Conservation (phyloP, 1,140 invertebrate genomes). For the Eumeta japonica region DNA sequence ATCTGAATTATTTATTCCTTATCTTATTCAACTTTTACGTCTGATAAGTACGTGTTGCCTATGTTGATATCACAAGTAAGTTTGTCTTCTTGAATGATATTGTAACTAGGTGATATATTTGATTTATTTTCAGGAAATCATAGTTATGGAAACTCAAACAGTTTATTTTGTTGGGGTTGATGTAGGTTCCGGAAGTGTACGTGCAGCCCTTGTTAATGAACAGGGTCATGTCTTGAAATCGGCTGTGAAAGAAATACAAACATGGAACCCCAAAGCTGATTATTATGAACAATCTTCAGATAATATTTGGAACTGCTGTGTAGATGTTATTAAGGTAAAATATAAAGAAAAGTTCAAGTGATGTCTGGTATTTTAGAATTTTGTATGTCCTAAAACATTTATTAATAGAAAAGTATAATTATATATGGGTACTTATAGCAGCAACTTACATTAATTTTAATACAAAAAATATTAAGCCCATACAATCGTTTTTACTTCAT, state of each 20-base stretch:
- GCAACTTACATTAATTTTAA: too few relatives aligned
- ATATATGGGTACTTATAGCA: too few relatives aligned
- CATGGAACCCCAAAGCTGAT: constrained; percentile 73
- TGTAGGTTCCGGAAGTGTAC: constrained; percentile 86
- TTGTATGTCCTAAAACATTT: too few relatives aligned
- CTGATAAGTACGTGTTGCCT: too few relatives aligned
- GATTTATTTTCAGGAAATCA: constrained; percentile 1
- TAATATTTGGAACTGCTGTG: constrained; percentile 82
- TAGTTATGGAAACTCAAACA: constrained; percentile 16
- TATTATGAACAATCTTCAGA: constrained; percentile 92
- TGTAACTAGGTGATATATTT: not conserved
- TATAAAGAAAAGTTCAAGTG: not conserved
- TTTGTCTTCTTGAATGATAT: too few relatives aligned
- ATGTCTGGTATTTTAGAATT: too few relatives aligned
- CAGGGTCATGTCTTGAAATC: constrained; percentile 68
- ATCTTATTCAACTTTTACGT: too few relatives aligned
- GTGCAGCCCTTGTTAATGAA: constrained; percentile 74
- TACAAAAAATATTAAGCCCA: too few relatives aligned
- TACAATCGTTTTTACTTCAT: too few relatives aligned
- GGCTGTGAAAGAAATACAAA: constrained; percentile 67
- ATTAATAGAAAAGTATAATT: too few relatives aligned
- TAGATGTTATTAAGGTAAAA: constrained; percentile 68
- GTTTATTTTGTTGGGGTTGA: constrained; percentile 86
- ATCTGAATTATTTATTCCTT: too few relatives aligned
- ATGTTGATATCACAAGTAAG: too few relatives aligned